These are phyloP conservation scores for Dermolepida albohirtum DNA, from an alignment of 2,888 invertebrate genomes.

Conservation along the genomic window DNA sequence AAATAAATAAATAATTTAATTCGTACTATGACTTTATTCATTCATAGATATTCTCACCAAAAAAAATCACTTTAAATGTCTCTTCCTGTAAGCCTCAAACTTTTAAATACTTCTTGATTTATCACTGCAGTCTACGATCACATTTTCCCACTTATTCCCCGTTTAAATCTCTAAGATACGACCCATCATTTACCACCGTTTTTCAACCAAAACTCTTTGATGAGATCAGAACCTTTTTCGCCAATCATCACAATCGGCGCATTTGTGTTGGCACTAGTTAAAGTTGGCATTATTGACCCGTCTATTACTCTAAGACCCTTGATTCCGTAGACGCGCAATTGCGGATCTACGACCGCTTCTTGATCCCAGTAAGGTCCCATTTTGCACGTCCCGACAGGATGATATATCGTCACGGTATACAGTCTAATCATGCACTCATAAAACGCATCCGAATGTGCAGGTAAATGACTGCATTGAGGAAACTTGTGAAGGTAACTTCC, in stretches of 20 bases:
- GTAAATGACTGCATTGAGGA: constrained; percentile 80
- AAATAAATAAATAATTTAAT: no score
- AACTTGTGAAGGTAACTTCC: constrained; percentile 81
- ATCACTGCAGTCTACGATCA: no score
- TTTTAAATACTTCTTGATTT: no score
- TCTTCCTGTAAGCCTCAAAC: no score
- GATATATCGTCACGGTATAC: constrained; percentile 87
- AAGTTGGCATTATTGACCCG: constrained; percentile 87
- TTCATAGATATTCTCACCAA: no score
- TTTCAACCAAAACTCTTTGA: constrained; percentile 85
- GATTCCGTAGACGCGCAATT: constrained; percentile 82
- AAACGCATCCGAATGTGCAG: constrained; percentile 78
- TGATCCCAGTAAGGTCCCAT: constrained; percentile 91
- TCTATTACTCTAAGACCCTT: constrained; percentile 84
- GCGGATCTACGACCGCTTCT: constrained; percentile 85
- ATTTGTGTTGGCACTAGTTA: constrained; percentile 88
- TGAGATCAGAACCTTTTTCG: constrained; percentile 89
- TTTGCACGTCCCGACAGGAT: constrained; percentile 88
- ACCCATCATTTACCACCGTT: constrained; percentile 54
- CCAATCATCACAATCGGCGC: constrained; percentile 91
- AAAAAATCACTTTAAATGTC: no score
- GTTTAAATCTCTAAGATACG: neutral
- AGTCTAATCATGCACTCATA: constrained; percentile 91
- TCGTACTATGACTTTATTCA: no score
- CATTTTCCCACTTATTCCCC: no score